These are phyloP conservation scores for Paedocypris sp. DNA, from an alignment of 2,113 vertebrate species.

Conservation along the genomic window DNA sequence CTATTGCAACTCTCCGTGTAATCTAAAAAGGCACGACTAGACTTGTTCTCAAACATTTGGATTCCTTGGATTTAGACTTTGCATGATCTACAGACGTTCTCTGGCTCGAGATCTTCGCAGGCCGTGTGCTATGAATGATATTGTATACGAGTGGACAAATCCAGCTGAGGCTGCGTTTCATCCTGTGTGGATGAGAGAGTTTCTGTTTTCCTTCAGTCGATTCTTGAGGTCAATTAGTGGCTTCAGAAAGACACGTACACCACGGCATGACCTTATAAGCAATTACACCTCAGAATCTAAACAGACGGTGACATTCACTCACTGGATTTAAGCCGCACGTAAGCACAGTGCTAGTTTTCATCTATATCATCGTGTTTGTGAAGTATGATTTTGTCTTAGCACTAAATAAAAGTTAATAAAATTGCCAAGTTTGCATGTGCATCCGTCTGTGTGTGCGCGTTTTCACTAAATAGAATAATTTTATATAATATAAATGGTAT, in stretches of 20 bases:
- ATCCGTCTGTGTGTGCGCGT: too few species aligned
- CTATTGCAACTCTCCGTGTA: background rate
- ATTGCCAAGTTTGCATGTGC: too few species aligned
- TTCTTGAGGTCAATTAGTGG: constrained; percentile 11
- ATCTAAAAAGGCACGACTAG: background rate
- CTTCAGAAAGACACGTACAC: constrained; percentile 8
- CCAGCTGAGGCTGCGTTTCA: constrained; percentile 13
- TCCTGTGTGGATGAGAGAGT: background rate
- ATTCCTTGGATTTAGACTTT: background rate
- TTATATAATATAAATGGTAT: too few species aligned
- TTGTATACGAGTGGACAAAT: constrained; percentile 16
- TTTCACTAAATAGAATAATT: too few species aligned
- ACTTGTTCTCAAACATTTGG: constrained; percentile 11
- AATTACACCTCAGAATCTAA: constrained; percentile 5
- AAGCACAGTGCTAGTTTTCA: too few species aligned
- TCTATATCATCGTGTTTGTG: too few species aligned
- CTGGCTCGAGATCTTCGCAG: background rate
- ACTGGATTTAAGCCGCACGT: too few species aligned
- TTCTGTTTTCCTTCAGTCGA: constrained; percentile 34
- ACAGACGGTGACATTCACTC: background rate
- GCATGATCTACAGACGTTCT: background rate
- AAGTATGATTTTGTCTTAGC: too few species aligned
- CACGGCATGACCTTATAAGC: constrained; percentile 20
- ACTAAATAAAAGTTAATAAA: too few species aligned
- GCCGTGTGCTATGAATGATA: background rate